Percentiles rank a stretch among this genome's conserved stretches.
Evolutionary conservation across 2,888 invertebrate species (phyloP).

Genomic region (Tholera decimalis): DNA sequence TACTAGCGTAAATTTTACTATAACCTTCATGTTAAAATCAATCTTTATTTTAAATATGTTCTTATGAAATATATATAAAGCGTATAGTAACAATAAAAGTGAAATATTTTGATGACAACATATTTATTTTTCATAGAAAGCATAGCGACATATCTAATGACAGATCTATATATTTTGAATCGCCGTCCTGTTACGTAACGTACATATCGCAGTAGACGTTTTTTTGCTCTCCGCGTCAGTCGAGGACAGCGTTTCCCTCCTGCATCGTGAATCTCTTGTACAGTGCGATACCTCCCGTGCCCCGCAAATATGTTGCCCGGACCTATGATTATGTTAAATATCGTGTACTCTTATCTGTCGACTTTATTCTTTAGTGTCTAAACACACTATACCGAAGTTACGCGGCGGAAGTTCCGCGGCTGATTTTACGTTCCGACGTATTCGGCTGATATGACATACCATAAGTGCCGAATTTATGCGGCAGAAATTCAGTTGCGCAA

Average conservation of each 20-base stretch:
- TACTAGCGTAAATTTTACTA: conserved; percentile 63
- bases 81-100: conserved; percentile 48
- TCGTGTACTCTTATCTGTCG: conserved; percentile 23
- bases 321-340: conserved; percentile 37
- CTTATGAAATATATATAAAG: conserved; percentile 58
- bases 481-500: too few relatives aligned
- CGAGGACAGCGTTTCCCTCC: conserved; percentile 61
- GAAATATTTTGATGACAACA: conserved; percentile 63
- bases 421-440: too few relatives aligned
- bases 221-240: conserved; percentile 51
- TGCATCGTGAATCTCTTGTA: conserved; percentile 68
- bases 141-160: conserved; percentile 71
- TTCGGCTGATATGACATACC: too few relatives aligned
- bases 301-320: conserved; percentile 39
- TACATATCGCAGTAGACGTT: conserved; percentile 84
- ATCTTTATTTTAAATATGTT: conserved; percentile 50
- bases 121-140: conserved; percentile 67
- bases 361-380: conserved; percentile 48
- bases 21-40: conserved; percentile 52
- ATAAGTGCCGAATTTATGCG: too few relatives aligned
- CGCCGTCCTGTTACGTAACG: conserved; percentile 84
- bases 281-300: conserved; percentile 25
- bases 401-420: too few relatives aligned
- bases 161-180: conserved; percentile 74
- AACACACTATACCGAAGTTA: too few relatives aligned